Base-by-base conservation (phyloP, 1,140 invertebrate species). In the Stenopsyche tienmushanensis region DNA sequence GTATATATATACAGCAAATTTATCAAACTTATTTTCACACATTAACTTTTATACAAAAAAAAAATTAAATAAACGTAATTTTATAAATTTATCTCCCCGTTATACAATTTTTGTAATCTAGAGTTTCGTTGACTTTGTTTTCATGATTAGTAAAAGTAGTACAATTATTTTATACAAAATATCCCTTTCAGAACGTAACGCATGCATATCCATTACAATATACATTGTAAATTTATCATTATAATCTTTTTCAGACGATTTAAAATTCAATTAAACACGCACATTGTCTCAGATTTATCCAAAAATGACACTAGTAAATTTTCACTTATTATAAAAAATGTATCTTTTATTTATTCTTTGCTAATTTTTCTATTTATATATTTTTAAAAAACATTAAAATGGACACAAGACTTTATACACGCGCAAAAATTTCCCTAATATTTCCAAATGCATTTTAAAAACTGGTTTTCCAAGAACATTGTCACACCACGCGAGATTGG, bases 391-490 rank as follows among this genome's bases (percentile, higher is more conserved):
- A 64, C 50, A 47, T 65, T 57, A 65, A 65, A 57, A 65, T 65
- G 63, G 63, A 65, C 63, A 65, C 53, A 50, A 53, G 53, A 65
- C 53, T 55, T 53, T 10, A 44, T 44, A 59, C 15, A 44, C 26
- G 34, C 41, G 26, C 15, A 21, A 47, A 62, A 62, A 29, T 60
- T 47, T 44, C 20, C 7, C 47, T 62, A 62, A 24, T 39, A 49
- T 60, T 29, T 44, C 18, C 17, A 7, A 17, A 47, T 15, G 15
- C n/a, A n/a, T n/a, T n/a, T 41, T 47, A 18, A 49, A 60, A 58
- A 60, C 13, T 26, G 42, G 24, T 60, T n/a, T n/a, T n/a, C n/a
- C n/a, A n/a, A n/a, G n/a, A n/a, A 60, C 15, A 39, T 57, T 41
- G 10, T 55, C 13, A 41, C n/a, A 57, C 39, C 39, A 26, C 23